Evolutionary conservation across 2,113 vertebrate species (phyloP).

Genomic region (Dendrocopos noguchii): DNA sequence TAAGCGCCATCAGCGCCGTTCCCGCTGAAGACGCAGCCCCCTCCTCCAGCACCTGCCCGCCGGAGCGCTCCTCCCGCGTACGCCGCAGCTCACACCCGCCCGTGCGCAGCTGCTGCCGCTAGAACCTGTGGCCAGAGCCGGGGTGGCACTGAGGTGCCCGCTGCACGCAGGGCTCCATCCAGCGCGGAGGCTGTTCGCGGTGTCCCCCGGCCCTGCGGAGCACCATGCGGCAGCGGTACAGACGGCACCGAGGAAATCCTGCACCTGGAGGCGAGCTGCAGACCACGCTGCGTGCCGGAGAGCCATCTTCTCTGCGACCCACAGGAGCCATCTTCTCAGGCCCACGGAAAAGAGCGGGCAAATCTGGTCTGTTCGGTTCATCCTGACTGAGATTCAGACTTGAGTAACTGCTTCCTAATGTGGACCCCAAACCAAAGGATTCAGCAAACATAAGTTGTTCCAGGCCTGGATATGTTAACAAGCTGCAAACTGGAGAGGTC

Average conservation of each 20-base stretch:
- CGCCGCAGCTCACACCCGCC: fast-evolving
- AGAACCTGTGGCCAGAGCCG: fast-evolving
- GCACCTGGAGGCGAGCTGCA: not conserved
- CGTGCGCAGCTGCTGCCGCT: not conserved
- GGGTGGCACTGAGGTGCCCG: fast-evolving
- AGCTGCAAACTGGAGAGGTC: not conserved
- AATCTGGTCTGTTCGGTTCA: fast-evolving
- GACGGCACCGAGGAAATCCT: fast-evolving
- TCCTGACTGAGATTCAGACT: not conserved
- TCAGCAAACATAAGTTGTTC: not conserved
- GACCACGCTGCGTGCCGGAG: fast-evolving
- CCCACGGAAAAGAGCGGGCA: fast-evolving
- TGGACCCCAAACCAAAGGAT: not conserved
- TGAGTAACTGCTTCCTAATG: fast-evolving
- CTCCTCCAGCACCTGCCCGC: fast-evolving
- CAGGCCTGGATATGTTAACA: not conserved
- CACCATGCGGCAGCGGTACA: fast-evolving
- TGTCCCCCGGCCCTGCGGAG: not conserved
- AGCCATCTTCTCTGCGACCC: not conserved
- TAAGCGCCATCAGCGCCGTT: fast-evolving
- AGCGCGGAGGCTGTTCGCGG: fast-evolving
- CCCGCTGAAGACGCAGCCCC: not conserved
- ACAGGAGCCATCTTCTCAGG: not conserved
- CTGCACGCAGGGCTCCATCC: fast-evolving
- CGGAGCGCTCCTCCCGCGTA: not conserved